Percentiles rank a stretch among this genome's conserved stretches.
These are phyloP conservation scores for Cremastinae sp. DNA, from an alignment of 2,888 invertebrate species.

Conservation along the genomic window DNA sequence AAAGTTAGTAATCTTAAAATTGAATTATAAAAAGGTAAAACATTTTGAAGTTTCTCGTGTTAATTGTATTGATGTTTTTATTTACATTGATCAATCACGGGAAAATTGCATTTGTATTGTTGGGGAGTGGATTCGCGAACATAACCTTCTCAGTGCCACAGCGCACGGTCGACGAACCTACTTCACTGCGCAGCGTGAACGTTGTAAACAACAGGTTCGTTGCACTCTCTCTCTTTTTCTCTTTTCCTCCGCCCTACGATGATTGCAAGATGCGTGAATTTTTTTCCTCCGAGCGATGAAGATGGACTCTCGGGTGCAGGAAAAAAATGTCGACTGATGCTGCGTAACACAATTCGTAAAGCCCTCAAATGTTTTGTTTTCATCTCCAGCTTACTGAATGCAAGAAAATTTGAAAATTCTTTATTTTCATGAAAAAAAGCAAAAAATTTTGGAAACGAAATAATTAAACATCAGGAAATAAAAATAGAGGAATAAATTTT, in stretches of 20 bases:
- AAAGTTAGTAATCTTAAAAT: no score
- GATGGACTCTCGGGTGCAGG: slow-evolving; percentile 7
- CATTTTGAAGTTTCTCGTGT: no score
- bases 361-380: neutral
- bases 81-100: no score
- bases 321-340: no score
- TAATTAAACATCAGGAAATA: no score
- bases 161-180: slow-evolving; percentile 44
- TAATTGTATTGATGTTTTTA: no score
- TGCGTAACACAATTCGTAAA: slow-evolving; percentile 3
- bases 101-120: slow-evolving; percentile 8
- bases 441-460: no score
- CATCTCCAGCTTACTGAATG: no score
- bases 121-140: slow-evolving; percentile 15
- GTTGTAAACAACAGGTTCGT: slow-evolving; percentile 59
- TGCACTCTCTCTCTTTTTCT: slow-evolving; percentile 37
- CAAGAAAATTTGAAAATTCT: no score
- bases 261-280: slow-evolving; percentile 32
- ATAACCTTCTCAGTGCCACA: slow-evolving; percentile 33
- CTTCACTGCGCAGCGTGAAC: slow-evolving; percentile 32
- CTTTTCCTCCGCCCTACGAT: slow-evolving; percentile 7
- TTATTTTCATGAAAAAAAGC: no score
- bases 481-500: no score
- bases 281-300: slow-evolving; percentile 7
- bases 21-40: no score